Evolutionary conservation across 2,113 vertebrate species (phyloP), one percentile per base, ranked within the genome.

Genomic region (Passer montanus): DNA sequence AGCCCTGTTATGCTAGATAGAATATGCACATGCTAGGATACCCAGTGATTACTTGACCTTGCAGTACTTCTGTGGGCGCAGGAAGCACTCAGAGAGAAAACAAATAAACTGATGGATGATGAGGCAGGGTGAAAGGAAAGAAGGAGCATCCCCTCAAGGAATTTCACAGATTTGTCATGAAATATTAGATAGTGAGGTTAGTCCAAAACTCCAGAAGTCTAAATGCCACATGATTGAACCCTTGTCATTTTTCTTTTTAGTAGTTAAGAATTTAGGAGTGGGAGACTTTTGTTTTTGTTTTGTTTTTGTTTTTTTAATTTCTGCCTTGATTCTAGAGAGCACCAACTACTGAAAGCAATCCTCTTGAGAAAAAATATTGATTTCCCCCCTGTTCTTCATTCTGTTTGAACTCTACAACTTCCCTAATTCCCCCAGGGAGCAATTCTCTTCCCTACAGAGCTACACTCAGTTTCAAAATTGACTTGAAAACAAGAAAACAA

Each of bases 401-500:
- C 84, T 84, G 30, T 95, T 94, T 94, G 94, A 97, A 89, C 94
- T 96, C 93, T 92, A 79, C 85, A 84, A 81, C 81, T 95, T 96
- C 86, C 58, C 50, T 93, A 88, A 94, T 95, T 96, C 94, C 93
- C 66, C 96, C 16, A 77, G 92, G 95, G 93, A 95, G 84, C 87
- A 95, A 91, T 96, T 93, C 59, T 90, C 91, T 96, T 97, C 96
- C 95, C 92, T 80, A 62, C 75, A 94, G 95, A 97, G 79, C 83
- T 69, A 93, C 92, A 83, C 60, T 95, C 92, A 90, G 74, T 94
- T 95, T 96, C 83, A 95, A 96, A 95, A 95, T 94, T 96, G 96
- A 94, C 96, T 97, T 93, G 85, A 93, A 97, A 93, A 96, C 85
- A 96, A 84, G 92, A 96, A 97, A 94, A 94, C 93, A 96, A 93